Evolutionary conservation across 2,888 invertebrate genomes (phyloP).

Genomic region (Conistra vaccinii): DNA sequence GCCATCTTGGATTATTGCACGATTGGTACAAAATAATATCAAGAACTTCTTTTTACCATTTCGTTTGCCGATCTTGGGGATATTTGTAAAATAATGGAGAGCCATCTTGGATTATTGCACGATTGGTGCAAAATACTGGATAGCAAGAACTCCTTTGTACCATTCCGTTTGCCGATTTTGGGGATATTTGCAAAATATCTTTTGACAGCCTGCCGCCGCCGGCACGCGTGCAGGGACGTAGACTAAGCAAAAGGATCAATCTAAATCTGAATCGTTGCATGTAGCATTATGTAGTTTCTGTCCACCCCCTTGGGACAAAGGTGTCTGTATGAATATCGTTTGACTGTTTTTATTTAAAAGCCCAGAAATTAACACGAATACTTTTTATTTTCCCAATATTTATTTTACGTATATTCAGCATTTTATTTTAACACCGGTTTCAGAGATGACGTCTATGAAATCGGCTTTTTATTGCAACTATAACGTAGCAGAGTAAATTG

Average conservation of each 20-base stretch:
- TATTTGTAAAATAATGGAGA: too few species aligned
- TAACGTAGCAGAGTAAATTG: constrained; percentile 38
- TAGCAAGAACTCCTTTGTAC: too few species aligned
- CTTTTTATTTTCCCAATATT: constrained; percentile 15
- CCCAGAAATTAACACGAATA: not conserved
- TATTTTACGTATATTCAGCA: constrained; percentile 8
- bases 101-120: too few species aligned
- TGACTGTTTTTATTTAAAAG: not conserved
- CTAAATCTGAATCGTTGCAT: not conserved
- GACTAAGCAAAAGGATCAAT: too few species aligned
- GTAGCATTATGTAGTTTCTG: not conserved
- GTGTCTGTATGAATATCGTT: not conserved
- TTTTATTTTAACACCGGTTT: constrained; percentile 16
- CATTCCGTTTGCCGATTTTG: not conserved
- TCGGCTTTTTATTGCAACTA: constrained; percentile 32
- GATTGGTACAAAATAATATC: too few species aligned
- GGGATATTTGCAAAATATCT: not conserved
- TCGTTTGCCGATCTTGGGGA: too few species aligned
- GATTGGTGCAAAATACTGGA: not conserved
- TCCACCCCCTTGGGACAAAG: not conserved
- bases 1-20: too few species aligned
- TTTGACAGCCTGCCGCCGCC: not conserved
- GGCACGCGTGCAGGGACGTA: too few species aligned
- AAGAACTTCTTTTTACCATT: too few species aligned
- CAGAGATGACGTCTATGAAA: constrained; percentile 35